phyloP scores from a whole-genome alignment of 2,113 vertebrate species.

The Trematomus loennbergii region DNA sequence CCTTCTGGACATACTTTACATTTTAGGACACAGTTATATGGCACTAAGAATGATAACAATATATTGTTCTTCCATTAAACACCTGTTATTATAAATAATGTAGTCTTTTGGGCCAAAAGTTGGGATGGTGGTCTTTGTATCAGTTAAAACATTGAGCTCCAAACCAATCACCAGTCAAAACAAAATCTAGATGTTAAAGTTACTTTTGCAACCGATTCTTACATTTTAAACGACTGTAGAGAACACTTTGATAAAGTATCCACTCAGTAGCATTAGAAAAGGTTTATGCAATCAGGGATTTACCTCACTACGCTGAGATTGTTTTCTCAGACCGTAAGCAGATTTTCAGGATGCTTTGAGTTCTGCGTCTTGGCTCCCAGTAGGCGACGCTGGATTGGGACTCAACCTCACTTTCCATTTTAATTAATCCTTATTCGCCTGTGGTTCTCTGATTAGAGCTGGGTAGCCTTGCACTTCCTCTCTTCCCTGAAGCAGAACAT shows the following conservation, averaged over 20 bases:
- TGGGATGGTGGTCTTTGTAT: background rate
- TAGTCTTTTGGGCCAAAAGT: background rate
- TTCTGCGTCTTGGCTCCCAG: constrained; percentile 48
- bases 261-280: background rate
- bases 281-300: constrained; percentile 14
- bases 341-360: constrained; percentile 59
- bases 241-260: background rate
- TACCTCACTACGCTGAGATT: background rate
- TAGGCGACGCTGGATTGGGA: constrained; percentile 40
- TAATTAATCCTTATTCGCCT: constrained; percentile 66
- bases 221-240: background rate
- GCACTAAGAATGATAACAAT: background rate
- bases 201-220: background rate
- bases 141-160: background rate
- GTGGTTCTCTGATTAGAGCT: constrained; percentile 56
- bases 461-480: constrained; percentile 35
- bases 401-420: constrained; percentile 66
- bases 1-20: background rate
- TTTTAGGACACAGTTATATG: no score
- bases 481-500: constrained; percentile 35
- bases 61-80: background rate
- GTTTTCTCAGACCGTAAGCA: constrained; percentile 47
- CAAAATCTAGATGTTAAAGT: background rate
- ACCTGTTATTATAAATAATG: background rate
- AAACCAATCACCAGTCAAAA: background rate